Evolutionary conservation across 37 sponge, comb jelly and placozoan genomes (phyloP).

Genomic region (Spongilla lacustris): DNA sequence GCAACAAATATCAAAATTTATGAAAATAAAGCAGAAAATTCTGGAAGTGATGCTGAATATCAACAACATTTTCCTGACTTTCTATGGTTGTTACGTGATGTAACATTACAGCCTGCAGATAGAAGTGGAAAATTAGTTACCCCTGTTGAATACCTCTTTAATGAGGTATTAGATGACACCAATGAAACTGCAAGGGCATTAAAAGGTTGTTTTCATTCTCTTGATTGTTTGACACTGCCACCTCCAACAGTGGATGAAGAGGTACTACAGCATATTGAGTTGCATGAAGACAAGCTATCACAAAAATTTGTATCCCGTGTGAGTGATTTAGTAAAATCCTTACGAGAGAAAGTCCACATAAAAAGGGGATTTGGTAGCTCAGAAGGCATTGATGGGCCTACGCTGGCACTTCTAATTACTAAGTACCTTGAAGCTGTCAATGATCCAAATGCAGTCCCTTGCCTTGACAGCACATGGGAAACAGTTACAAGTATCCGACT

Average conservation of each 20-base stretch:
- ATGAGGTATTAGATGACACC: not conserved
- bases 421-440: slow-evolving; percentile 45
- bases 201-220: slow-evolving; percentile 19
- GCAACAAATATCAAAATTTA: not conserved
- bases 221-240: slow-evolving; percentile 30
- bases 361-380: slow-evolving; percentile 13
- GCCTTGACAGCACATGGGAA: slow-evolving; percentile 33
- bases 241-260: slow-evolving; percentile 17
- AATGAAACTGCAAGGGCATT: slow-evolving; percentile 5
- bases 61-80: slow-evolving; percentile 46
- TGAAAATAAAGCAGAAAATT: not conserved
- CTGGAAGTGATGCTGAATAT: not conserved
- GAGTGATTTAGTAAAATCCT: not conserved
- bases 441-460: slow-evolving; percentile 34
- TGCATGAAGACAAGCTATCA: not conserved
- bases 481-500: not conserved
- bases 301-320: slow-evolving; percentile 16
- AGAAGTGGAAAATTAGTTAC: slow-evolving; percentile 11
- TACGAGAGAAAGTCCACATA: not conserved
- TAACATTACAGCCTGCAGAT: not conserved
- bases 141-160: slow-evolving; percentile 38
- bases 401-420: slow-evolving; percentile 4
- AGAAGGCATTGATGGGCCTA: slow-evolving; percentile 15
- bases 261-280: slow-evolving; percentile 8
- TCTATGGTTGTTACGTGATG: slow-evolving; percentile 55